phyloP scores from a whole-genome alignment of 2,113 vertebrate genomes.

The Varanus salvator region DNA sequence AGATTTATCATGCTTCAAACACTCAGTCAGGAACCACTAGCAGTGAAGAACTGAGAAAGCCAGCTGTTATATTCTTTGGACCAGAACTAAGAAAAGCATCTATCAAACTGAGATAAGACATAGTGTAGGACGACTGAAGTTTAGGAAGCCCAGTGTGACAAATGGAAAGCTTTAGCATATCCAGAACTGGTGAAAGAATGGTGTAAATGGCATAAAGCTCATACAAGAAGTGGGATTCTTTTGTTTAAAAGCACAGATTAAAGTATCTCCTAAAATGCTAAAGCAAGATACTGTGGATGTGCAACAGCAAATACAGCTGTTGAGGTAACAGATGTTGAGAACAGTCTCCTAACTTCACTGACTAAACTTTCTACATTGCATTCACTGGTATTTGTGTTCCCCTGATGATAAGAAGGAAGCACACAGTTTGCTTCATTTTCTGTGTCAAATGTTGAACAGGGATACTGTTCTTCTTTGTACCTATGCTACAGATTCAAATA shows the following conservation, averaged over 20 bases:
- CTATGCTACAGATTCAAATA: not conserved
- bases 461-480: not conserved
- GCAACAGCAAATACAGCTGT: not conserved
- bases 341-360: not conserved
- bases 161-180: too few relatives aligned
- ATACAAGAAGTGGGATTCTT: not conserved
- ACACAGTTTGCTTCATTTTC: not conserved
- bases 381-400: not conserved
- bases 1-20: too few relatives aligned
- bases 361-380: not conserved
- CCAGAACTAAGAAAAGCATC: too few relatives aligned
- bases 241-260: not conserved
- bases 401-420: not conserved
- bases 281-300: not conserved
- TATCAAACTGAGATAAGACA: too few relatives aligned
- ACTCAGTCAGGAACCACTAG: too few relatives aligned
- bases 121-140: too few relatives aligned
- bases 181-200: too few relatives aligned
- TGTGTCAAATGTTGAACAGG: not conserved
- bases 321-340: accelerated
- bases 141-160: too few relatives aligned
- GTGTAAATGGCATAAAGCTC: not conserved
- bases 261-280: not conserved
- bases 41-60: too few relatives aligned
- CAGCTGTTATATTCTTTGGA: too few relatives aligned